Evolutionary conservation across 2,888 invertebrate species (phyloP).

Genomic region (Crematogaster levior): DNA sequence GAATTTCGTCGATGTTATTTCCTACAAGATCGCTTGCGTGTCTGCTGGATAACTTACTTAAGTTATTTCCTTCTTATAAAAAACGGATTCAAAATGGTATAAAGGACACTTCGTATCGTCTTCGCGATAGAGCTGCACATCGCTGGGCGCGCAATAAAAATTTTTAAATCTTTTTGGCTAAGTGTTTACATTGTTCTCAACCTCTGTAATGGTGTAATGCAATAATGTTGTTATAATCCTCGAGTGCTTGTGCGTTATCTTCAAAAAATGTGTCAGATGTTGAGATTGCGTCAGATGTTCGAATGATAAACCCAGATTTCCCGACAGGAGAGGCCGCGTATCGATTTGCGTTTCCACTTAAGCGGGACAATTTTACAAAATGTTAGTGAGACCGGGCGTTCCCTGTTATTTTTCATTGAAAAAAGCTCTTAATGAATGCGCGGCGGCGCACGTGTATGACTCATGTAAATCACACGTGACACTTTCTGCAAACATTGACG

Average conservation of each 20-base stretch:
- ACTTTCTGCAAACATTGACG: constrained; percentile 47
- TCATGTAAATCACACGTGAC: constrained; percentile 48
- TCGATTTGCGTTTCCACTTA: not conserved
- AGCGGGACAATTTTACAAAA: not conserved
- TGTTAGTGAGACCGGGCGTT: not conserved
- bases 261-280: not conserved
- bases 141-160: not conserved
- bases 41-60: not conserved
- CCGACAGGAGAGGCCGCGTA: not conserved
- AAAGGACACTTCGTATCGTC: not conserved
- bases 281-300: constrained; percentile 23
- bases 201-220: constrained; percentile 22
- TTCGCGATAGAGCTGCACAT: not conserved
- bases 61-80: not conserved
- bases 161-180: not conserved
- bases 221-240: constrained; percentile 11
- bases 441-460: constrained; percentile 9
- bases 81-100: not conserved
- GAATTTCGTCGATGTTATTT: constrained; percentile 56
- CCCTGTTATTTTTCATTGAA: constrained; percentile 22
- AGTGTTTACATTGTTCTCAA: constrained; percentile 15
- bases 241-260: constrained; percentile 32
- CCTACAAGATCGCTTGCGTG: not conserved
- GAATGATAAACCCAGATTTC: constrained; percentile 19
- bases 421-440: constrained; percentile 9